These are phyloP conservation scores for Pseudomugil tenellus DNA, from an alignment of 2,797 vertebrate species.

Conservation along the genomic window DNA sequence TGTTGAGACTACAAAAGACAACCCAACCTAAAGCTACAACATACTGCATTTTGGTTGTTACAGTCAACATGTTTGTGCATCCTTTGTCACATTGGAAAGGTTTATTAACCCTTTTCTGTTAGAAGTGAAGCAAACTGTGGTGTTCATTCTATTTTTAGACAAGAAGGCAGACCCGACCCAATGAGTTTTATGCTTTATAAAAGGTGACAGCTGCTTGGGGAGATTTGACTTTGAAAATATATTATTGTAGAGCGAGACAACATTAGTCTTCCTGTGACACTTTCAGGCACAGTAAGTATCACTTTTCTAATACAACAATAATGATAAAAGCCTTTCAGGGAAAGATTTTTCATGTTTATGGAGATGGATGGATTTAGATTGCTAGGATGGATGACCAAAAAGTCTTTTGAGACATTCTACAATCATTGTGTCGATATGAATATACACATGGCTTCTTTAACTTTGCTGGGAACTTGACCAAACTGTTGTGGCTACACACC, in stretches of 20 bases:
- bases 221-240: slow-evolving; percentile 37
- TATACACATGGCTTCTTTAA: not conserved
- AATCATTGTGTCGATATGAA: not conserved
- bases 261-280: slow-evolving; percentile 30
- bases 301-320: slow-evolving; percentile 44
- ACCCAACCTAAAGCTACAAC: too few relatives aligned
- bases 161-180: slow-evolving; percentile 35
- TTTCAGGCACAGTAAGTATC: slow-evolving; percentile 30
- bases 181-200: slow-evolving; percentile 56
- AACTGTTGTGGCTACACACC: slow-evolving; percentile 9
- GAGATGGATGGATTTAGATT: slow-evolving; percentile 7
- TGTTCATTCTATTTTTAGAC: slow-evolving; percentile 11
- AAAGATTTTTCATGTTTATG: slow-evolving; percentile 42
- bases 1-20: not conserved
- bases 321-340: slow-evolving; percentile 20
- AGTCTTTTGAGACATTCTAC: not conserved
- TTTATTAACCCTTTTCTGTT: slow-evolving; percentile 43
- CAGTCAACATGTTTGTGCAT: too few relatives aligned
- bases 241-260: slow-evolving; percentile 43
- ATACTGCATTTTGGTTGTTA: too few relatives aligned
- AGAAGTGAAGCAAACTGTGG: slow-evolving; percentile 36
- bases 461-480: slow-evolving; percentile 3
- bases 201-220: slow-evolving; percentile 56
- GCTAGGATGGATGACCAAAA: not conserved
- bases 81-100: slow-evolving; percentile 23